Evolutionary conservation across 92 coral and sea anemone species (phyloP).

Genomic region (Anthopleura xanthogrammica): DNA sequence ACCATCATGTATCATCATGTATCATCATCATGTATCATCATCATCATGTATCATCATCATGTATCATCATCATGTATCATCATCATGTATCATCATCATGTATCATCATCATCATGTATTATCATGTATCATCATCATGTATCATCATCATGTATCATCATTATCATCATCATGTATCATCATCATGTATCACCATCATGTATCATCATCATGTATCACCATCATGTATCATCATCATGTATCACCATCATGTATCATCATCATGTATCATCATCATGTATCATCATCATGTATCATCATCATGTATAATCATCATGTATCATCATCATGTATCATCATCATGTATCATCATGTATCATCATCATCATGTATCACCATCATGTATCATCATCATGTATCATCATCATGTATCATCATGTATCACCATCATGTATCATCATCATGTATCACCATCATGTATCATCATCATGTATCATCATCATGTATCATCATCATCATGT

Average conservation of each 20-base stretch:
- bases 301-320: background rate
- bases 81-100: too few species aligned
- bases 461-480: background rate
- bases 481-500: background rate
- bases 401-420: too few species aligned
- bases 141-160: background rate
- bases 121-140: too few species aligned
- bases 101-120: too few species aligned
- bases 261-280: background rate
- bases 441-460: background rate
- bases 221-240: background rate
- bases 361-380: too few species aligned
- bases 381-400: too few species aligned
- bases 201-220: background rate
- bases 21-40: background rate
- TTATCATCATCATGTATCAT: background rate
- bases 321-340: background rate
- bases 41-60: background rate
- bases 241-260: conserved; percentile 2
- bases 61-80: too few species aligned
- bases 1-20: background rate
- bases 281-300: background rate
- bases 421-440: too few species aligned
- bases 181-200: conserved; percentile 3
- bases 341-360: background rate